These are phyloP conservation scores for Tetramorium simillimum DNA, from an alignment of 1,140 invertebrate genomes.

Conservation along the genomic window DNA sequence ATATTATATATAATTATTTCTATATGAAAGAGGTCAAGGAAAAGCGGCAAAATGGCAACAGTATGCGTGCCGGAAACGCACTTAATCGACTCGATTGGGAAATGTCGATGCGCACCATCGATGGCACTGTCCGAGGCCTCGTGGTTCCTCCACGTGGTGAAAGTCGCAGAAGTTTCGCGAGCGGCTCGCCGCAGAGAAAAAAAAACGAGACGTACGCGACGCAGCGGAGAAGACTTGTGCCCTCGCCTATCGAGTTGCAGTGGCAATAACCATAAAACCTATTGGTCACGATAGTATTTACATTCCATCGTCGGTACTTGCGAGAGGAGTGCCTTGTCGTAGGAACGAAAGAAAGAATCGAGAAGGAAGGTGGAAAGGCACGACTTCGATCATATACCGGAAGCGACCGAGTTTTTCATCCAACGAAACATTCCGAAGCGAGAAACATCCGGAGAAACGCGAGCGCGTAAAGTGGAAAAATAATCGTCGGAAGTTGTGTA, in stretches of 20 bases:
- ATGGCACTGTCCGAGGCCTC: not conserved
- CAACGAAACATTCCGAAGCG: not conserved
- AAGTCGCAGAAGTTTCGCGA: conserved; percentile 65
- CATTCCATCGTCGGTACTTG: conserved; percentile 73
- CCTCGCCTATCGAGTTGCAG: conserved; percentile 40
- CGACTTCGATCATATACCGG: not conserved
- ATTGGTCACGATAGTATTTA: conserved; percentile 76
- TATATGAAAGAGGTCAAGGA: not conserved
- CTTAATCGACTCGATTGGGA: conserved; percentile 7
- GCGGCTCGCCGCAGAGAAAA: not conserved
- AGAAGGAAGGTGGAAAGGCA: conserved; percentile 26
- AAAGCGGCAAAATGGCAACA: not conserved
- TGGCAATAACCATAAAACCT: conserved; percentile 76
- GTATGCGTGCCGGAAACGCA: not conserved
- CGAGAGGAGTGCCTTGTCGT: conserved; percentile 23
- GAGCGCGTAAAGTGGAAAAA: not conserved
- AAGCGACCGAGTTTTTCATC: not conserved
- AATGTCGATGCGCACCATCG: conserved; percentile 15
- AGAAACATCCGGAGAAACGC: conserved; percentile 17
- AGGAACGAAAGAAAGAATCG: conserved; percentile 35
- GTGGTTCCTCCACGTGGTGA: conserved; percentile 52
- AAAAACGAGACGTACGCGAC: not conserved
- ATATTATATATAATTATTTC: not conserved
- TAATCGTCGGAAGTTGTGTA: conserved; percentile 10
- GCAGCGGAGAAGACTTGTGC: conserved; percentile 2